phyloP scores from a whole-genome alignment of 1,140 invertebrate species.

The Belonocnema kinseyi region DNA sequence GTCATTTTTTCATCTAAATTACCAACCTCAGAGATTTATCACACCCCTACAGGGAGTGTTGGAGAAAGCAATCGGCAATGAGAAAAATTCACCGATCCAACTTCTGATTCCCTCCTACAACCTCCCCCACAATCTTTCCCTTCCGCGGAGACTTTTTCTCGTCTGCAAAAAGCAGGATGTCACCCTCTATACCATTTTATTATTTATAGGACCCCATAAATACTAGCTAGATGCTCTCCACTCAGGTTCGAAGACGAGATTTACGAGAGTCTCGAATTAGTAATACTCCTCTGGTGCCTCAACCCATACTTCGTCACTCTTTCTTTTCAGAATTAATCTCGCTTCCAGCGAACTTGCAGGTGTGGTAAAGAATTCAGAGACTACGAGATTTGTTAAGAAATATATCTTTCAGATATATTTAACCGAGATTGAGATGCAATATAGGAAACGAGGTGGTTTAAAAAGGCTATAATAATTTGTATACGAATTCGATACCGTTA shows the following conservation, averaged over 20 bases:
- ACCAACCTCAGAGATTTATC: conserved; percentile 26
- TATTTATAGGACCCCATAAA: conserved; percentile 27
- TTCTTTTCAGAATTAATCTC: conserved; percentile 1
- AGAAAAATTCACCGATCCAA: not conserved
- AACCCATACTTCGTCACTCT: not conserved
- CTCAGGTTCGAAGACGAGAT: conserved; percentile 25
- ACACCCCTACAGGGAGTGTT: not conserved
- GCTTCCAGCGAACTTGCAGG: not conserved
- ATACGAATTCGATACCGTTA: too few relatives aligned
- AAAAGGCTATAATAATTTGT: too few relatives aligned
- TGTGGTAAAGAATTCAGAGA: not conserved
- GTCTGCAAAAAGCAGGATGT: conserved; percentile 1
- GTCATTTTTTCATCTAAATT: conserved; percentile 21
- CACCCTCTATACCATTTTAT: conserved; percentile 24
- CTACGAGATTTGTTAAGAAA: not conserved
- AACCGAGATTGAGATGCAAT: not conserved
- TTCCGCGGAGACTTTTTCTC: conserved; percentile 4
- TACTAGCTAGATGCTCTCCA: conserved; percentile 8
- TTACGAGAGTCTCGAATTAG: conserved; percentile 27
- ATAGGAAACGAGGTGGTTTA: too few relatives aligned
- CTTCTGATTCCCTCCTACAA: not conserved
- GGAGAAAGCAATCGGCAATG: conserved; percentile 15
- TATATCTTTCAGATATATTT: not conserved
- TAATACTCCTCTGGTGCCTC: not conserved
- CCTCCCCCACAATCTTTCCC: not conserved